phyloP scores from a whole-genome alignment of 2,113 vertebrate genomes.

The Verasper variegatus region DNA sequence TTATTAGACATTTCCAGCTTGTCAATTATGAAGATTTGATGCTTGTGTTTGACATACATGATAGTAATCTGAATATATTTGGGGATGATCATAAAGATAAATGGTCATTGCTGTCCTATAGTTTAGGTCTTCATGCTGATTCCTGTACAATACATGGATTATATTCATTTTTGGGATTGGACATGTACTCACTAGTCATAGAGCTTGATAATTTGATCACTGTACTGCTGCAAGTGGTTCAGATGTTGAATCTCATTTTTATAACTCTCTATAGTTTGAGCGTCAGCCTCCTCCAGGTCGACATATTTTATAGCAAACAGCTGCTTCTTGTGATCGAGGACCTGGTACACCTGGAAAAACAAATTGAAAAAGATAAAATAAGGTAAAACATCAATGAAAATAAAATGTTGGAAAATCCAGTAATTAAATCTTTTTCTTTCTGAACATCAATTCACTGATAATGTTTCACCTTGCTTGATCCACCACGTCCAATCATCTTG shows the following conservation, averaged over 20 bases:
- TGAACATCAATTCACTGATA: neutral
- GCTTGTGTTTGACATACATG: too few relatives aligned
- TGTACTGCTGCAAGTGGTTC: conserved; percentile 93
- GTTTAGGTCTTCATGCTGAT: neutral
- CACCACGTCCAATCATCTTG: conserved; percentile 95
- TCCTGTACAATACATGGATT: neutral
- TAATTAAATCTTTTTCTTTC: neutral
- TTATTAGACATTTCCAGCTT: too few relatives aligned
- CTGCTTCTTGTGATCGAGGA: conserved; percentile 92
- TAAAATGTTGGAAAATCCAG: neutral
- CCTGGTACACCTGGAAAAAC: conserved; percentile 91
- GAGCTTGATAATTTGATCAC: conserved; percentile 96
- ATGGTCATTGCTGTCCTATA: neutral
- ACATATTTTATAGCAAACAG: conserved; percentile 95
- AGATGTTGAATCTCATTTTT: conserved; percentile 97
- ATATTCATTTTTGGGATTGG: neutral
- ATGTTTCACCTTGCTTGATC: conserved; percentile 92
- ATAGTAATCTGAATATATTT: neutral
- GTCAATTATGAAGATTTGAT: neutral
- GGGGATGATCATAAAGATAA: neutral
- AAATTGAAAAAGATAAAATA: neutral
- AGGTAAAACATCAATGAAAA: neutral
- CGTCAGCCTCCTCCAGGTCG: conserved; percentile 92
- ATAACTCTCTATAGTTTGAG: conserved; percentile 92
- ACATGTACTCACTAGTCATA: conserved; percentile 90